Evolutionary conservation across 2,888 invertebrate species (phyloP).

Genomic region (Didymodactylos carnosus): DNA sequence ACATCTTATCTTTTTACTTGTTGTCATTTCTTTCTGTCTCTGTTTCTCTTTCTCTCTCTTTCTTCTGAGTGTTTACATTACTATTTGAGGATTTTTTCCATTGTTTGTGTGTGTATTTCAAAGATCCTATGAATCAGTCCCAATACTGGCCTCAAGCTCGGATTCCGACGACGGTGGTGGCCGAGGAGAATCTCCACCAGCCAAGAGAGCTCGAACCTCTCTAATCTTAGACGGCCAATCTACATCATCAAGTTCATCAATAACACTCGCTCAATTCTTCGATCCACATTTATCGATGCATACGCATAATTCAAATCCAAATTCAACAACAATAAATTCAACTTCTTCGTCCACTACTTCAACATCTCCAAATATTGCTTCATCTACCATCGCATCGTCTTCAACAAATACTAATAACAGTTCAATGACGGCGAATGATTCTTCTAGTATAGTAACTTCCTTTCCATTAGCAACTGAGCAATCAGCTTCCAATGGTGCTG

Average conservation of each 20-base stretch:
- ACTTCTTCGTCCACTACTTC: no score
- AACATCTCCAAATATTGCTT: no score
- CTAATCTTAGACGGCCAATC: neutral
- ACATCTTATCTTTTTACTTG: neutral
- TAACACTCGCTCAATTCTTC: no score
- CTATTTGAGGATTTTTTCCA: neutral
- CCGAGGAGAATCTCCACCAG: neutral
- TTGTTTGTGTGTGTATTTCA: no score
- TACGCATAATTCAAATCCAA: neutral
- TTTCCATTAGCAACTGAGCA: no score
- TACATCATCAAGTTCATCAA: neutral
- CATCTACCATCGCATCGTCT: no score
- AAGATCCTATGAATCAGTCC: neutral
- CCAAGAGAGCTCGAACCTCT: neutral
- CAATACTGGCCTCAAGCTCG: constrained; percentile 1
- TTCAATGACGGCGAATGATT: no score
- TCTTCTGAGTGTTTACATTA: neutral
- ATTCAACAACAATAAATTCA: neutral
- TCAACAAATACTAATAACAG: no score
- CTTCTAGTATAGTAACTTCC: neutral
- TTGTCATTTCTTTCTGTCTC: neutral
- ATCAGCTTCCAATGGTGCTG: neutral
- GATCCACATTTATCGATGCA: no score
- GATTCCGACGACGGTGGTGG: neutral
- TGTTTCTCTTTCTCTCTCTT: neutral